Evolutionary conservation across 2,797 vertebrate genomes (phyloP).

Genomic region (Xerus rutilus): DNA sequence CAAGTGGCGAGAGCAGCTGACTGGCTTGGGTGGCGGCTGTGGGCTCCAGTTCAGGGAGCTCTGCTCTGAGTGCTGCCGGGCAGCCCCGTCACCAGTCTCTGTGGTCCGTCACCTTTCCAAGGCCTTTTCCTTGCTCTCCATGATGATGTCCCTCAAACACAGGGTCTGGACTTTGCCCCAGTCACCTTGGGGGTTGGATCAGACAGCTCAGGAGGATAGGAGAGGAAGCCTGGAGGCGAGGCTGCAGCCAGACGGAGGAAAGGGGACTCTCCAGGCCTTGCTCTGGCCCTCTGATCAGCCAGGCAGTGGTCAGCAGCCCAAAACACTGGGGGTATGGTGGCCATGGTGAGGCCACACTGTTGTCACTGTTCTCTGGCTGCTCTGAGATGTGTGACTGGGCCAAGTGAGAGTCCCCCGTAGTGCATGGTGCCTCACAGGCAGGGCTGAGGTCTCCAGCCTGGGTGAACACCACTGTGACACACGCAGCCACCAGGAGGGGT

Average conservation of each 20-base stretch:
- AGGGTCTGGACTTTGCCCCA: background rate
- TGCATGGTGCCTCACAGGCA: background rate
- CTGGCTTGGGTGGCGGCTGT: background rate
- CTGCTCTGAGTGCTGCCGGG: fast-evolving
- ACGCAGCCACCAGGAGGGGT: fast-evolving
- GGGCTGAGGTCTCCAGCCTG: fast-evolving
- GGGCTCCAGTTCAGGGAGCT: fast-evolving
- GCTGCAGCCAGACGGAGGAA: too few relatives aligned
- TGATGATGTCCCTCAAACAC: too few relatives aligned
- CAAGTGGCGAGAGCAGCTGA: background rate
- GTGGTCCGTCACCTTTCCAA: background rate
- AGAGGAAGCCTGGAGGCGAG: background rate
- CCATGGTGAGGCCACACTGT: background rate
- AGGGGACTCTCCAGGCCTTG: too few relatives aligned
- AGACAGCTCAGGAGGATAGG: background rate
- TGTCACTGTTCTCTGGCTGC: background rate
- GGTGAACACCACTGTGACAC: too few relatives aligned
- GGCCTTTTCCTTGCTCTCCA: too few relatives aligned
- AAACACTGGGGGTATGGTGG: background rate
- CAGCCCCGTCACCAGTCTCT: background rate
- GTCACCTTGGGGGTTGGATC: background rate
- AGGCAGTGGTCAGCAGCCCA: background rate
- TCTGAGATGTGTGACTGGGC: too few relatives aligned
- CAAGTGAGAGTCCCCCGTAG: too few relatives aligned
- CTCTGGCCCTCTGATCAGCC: background rate